phyloP scores from a whole-genome alignment of 2,888 invertebrate species.

The Stegophylla sp. region DNA sequence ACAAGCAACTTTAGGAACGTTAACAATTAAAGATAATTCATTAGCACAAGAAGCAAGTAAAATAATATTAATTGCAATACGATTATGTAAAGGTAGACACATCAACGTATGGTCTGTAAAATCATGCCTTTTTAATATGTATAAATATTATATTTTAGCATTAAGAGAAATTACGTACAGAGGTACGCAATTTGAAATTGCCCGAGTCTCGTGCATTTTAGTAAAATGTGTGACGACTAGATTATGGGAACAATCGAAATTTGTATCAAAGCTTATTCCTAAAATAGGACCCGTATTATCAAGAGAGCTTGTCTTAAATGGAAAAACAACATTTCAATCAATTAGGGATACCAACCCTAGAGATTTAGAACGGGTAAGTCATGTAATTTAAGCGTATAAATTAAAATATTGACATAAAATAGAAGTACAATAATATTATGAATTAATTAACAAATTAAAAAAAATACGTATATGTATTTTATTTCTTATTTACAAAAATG shows the following conservation, averaged over 20 bases:
- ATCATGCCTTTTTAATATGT: background rate
- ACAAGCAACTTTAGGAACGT: constrained; percentile 77
- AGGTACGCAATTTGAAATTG: constrained; percentile 66
- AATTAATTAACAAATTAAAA: background rate
- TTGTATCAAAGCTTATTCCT: constrained; percentile 74
- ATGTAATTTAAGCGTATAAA: background rate
- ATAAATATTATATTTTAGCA: constrained; percentile 13
- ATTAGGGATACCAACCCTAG: constrained; percentile 74
- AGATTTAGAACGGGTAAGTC: constrained; percentile 74
- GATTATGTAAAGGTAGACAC: constrained; percentile 76
- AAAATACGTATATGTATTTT: background rate
- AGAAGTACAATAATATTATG: no score
- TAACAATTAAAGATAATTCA: constrained; percentile 73
- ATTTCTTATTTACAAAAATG: background rate
- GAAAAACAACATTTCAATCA: constrained; percentile 72
- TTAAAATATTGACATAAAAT: background rate
- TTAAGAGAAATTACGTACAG: constrained; percentile 27
- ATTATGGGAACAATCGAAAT: constrained; percentile 79
- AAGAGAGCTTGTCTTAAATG: constrained; percentile 71
- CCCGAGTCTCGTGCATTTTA: constrained; percentile 71
- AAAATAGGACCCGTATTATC: constrained; percentile 76
- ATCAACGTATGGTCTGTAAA: background rate
- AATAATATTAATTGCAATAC: constrained; percentile 73
- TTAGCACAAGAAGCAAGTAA: constrained; percentile 75
- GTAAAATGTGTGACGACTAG: constrained; percentile 73